Evolutionary conservation across 2,888 invertebrate species (phyloP).

Genomic region (Drosophila phalerata): DNA sequence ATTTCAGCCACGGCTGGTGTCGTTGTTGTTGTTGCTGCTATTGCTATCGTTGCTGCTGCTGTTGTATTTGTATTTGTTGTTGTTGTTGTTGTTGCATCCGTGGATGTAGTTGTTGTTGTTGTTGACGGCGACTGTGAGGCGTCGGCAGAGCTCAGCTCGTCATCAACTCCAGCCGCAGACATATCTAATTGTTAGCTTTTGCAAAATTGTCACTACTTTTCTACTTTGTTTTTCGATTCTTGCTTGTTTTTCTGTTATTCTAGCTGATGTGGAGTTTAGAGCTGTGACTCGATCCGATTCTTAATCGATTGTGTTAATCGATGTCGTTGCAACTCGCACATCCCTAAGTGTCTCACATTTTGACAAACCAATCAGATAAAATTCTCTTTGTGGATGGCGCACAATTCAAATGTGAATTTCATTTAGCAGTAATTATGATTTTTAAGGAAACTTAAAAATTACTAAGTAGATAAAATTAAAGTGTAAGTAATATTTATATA

Average conservation of each 20-base stretch:
- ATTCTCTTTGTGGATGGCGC: no score
- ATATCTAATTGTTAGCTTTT: conserved; percentile 45
- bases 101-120: conserved; percentile 31
- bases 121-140: conserved; percentile 21
- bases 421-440: no score
- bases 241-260: conserved; percentile 56
- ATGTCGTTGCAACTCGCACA: no score
- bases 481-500: no score
- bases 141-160: conserved; percentile 54
- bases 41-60: conserved; percentile 18
- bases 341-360: no score
- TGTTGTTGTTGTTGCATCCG: conserved; percentile 37
- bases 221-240: conserved; percentile 5
- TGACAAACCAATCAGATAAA: no score
- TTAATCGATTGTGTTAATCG: no score
- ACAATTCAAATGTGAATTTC: no score
- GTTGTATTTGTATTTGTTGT: conserved; percentile 35
- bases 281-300: no score
- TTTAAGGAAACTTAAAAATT: no score
- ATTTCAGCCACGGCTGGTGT: conserved; percentile 83
- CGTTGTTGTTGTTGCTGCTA: conserved; percentile 32
- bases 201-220: conserved; percentile 29
- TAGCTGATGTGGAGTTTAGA: conserved; percentile 58
- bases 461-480: no score
- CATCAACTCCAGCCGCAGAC: conserved; percentile 72